A percentile compares a stretch with the other conserved stretches of the same genome.
These are phyloP conservation scores for Carterocephalus palaemon DNA, from an alignment of 2,888 invertebrate genomes.

Conservation along the genomic window DNA sequence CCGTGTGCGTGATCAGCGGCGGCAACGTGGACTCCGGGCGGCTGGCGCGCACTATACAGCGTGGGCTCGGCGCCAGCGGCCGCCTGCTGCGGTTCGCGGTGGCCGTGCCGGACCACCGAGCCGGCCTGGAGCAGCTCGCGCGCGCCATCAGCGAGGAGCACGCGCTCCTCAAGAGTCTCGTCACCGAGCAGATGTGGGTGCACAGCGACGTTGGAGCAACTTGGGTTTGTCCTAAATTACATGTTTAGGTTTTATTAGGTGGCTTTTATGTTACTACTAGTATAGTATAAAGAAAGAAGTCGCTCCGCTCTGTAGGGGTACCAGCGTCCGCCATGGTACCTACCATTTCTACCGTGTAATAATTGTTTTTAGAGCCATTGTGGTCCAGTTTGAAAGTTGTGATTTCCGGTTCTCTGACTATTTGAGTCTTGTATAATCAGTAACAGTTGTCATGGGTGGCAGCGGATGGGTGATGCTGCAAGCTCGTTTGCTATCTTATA, in stretches of 20 bases:
- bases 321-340: no score
- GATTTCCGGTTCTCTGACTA: no score
- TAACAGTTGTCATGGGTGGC: no score
- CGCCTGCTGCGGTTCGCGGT: slow-evolving; percentile 83
- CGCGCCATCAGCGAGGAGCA: slow-evolving; percentile 56
- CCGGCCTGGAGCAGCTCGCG: slow-evolving; percentile 83
- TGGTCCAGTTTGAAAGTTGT: no score
- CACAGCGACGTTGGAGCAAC: slow-evolving; percentile 61
- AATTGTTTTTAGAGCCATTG: no score
- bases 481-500: no score
- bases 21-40: slow-evolving; percentile 91
- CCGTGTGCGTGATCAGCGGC: slow-evolving; percentile 86
- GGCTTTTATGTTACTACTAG: neutral
- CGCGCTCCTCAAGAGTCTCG: slow-evolving; percentile 61
- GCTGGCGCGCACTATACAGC: slow-evolving; percentile 85
- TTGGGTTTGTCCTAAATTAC: slow-evolving; percentile 61
- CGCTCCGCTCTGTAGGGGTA: no score
- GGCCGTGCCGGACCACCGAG: slow-evolving; percentile 85
- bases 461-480: no score
- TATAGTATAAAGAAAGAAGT: no score
- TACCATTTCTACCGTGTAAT: no score
- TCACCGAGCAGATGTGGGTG: slow-evolving; percentile 71
- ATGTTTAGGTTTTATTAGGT: no score
- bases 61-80: slow-evolving; percentile 88
- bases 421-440: no score